A percentile compares a stretch with the other conserved stretches of the same genome.
Evolutionary conservation across 2,797 vertebrate genomes (phyloP).

Genomic region (Galago senegalensis): DNA sequence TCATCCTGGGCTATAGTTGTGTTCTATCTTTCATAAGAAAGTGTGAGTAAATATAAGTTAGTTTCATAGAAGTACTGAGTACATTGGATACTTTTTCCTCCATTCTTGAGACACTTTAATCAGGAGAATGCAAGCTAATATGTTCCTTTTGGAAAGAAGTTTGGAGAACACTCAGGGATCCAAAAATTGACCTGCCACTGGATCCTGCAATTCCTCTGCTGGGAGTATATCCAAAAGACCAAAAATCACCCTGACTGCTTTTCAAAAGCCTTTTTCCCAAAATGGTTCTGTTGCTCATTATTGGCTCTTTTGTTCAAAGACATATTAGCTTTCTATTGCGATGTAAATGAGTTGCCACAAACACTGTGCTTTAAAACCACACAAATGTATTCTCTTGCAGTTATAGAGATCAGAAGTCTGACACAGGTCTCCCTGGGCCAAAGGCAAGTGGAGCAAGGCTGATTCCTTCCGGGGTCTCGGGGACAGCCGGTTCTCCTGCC

Average conservation of each 20-base stretch:
- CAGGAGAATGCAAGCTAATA: too few species aligned
- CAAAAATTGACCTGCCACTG: too few species aligned
- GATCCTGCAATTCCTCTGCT: too few species aligned
- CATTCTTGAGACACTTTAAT: too few species aligned
- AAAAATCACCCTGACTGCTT: neutral
- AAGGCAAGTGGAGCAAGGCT: neutral
- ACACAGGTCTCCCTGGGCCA: neutral
- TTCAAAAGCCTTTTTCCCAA: slow-evolving; percentile 30
- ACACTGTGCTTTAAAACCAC: neutral
- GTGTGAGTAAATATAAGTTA: too few species aligned
- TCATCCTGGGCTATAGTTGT: too few species aligned
- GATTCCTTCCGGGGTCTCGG: neutral
- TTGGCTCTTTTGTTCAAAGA: neutral
- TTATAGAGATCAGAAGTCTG: neutral
- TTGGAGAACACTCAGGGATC: too few species aligned
- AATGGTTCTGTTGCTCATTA: neutral
- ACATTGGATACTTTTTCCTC: too few species aligned
- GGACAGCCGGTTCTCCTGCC: neutral
- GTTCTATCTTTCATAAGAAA: too few species aligned
- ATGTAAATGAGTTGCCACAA: neutral
- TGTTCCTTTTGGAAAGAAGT: too few species aligned
- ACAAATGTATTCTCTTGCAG: neutral
- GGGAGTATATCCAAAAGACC: too few species aligned
- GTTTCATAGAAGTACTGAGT: too few species aligned
- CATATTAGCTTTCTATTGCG: neutral